Conservation (phyloP, 1,140 invertebrate genomes). For the Drosophila persimilis region DNA sequence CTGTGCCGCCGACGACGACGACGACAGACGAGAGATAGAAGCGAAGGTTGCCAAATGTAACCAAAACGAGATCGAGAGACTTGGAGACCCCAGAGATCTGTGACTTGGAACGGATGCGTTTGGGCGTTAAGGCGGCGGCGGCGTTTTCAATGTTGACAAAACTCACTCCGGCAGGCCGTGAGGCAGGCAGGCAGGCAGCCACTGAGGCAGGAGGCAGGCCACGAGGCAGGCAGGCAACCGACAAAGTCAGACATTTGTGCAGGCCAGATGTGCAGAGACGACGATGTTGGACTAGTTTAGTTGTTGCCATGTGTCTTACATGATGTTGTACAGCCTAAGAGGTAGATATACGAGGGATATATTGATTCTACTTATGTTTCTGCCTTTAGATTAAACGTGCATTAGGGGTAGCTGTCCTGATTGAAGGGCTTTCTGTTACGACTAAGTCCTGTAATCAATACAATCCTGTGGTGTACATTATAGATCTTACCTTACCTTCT, state of each 20-base stretch:
- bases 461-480: too few relatives aligned
- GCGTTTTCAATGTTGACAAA: conserved; percentile 77
- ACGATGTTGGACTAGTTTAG: conserved; percentile 64
- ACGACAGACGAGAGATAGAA: conserved; percentile 28
- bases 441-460: too few relatives aligned
- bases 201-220: conserved; percentile 1
- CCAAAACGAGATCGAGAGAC: conserved; percentile 63
- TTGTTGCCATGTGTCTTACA: conserved; percentile 66
- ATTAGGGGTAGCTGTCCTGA: too few relatives aligned
- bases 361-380: background rate
- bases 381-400: too few relatives aligned
- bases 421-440: too few relatives aligned
- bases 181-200: conserved; percentile 8
- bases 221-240: conserved; percentile 5
- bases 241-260: conserved; percentile 19
- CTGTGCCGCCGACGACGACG: conserved; percentile 46
- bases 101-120: conserved; percentile 70
- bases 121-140: conserved; percentile 68
- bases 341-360: conserved; percentile 34
- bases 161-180: conserved; percentile 62
- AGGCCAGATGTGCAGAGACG: conserved; percentile 32
- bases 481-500: too few relatives aligned
- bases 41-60: conserved; percentile 69
- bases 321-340: conserved; percentile 52
- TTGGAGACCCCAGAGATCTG: conserved; percentile 8